Percentiles rank a stretch among this genome's conserved stretches.
Conservation (phyloP, 2,888 invertebrate species). For the Caradrina kadenii region DNA sequence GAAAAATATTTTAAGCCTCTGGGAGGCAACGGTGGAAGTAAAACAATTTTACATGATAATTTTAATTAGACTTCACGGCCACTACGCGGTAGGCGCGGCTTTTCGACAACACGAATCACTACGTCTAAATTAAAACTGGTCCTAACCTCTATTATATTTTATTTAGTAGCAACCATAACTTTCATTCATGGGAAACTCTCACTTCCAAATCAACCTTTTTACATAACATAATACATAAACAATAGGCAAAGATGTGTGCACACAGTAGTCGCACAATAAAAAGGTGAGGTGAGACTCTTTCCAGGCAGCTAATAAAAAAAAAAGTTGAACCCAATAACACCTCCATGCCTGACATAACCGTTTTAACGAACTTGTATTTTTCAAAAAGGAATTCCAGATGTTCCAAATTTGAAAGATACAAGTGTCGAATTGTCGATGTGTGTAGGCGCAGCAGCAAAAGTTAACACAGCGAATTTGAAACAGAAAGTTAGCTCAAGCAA, state of each 20-base stretch:
- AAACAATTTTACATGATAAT: constrained; percentile 39
- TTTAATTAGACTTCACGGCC: constrained; percentile 39
- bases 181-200: background rate
- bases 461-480: constrained; percentile 19
- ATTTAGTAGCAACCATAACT: background rate
- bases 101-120: constrained; percentile 42
- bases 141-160: background rate
- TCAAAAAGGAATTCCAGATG: background rate
- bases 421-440: background rate
- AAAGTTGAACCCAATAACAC: no score
- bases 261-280: no score
- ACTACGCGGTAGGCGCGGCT: constrained; percentile 36
- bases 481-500: constrained; percentile 30
- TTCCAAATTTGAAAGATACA: background rate
- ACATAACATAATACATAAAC: no score
- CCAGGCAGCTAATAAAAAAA: no score
- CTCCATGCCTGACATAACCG: no score
- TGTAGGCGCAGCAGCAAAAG: constrained; percentile 2
- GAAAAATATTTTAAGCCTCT: background rate
- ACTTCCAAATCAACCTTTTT: background rate
- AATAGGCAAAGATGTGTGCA: no score
- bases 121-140: constrained; percentile 31
- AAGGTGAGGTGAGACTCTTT: no score
- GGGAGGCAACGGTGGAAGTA: constrained; percentile 3
- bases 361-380: background rate